A percentile compares a stretch with the other conserved stretches of the same genome.
These are phyloP conservation scores for Syritta pipiens DNA, from an alignment of 2,888 invertebrate genomes.

Conservation along the genomic window DNA sequence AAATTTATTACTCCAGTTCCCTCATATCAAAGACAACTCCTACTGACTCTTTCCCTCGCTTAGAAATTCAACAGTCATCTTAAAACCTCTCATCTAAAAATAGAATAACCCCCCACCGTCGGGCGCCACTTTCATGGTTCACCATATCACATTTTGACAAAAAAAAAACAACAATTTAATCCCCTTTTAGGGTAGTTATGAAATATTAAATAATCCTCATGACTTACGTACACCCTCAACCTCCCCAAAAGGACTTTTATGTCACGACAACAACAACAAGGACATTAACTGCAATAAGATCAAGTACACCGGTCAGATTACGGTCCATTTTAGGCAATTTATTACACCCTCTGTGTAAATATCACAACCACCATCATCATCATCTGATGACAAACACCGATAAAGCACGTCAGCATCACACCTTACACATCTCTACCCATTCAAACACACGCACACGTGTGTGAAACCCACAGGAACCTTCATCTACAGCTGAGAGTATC, in stretches of 20 bases:
- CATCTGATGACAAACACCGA: constrained; percentile 49
- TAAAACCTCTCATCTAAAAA: too few species aligned
- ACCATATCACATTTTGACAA: neutral
- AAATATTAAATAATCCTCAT: constrained; percentile 7
- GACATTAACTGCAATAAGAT: constrained; percentile 12
- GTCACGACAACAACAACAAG: constrained; percentile 18
- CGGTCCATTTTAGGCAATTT: constrained; percentile 49
- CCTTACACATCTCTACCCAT: neutral
- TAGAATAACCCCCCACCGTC: too few species aligned
- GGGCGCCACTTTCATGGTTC: neutral
- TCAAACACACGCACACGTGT: neutral
- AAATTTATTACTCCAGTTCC: too few species aligned
- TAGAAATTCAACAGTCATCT: too few species aligned
- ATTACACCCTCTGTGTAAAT: constrained; percentile 60
- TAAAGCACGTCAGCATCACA: constrained; percentile 60
- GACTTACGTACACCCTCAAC: neutral
- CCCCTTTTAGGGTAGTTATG: neutral
- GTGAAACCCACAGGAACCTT: neutral
- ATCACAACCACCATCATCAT: constrained; percentile 54
- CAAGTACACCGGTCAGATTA: constrained; percentile 27
- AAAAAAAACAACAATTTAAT: neutral
- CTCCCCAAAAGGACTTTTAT: constrained; percentile 29
- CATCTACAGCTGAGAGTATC: neutral
- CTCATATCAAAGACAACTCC: too few species aligned
- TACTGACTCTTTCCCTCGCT: too few species aligned